Evolutionary conservation across 64 coral and sea anemone species (phyloP).

Genomic region (Pocillopora verrucosa): DNA sequence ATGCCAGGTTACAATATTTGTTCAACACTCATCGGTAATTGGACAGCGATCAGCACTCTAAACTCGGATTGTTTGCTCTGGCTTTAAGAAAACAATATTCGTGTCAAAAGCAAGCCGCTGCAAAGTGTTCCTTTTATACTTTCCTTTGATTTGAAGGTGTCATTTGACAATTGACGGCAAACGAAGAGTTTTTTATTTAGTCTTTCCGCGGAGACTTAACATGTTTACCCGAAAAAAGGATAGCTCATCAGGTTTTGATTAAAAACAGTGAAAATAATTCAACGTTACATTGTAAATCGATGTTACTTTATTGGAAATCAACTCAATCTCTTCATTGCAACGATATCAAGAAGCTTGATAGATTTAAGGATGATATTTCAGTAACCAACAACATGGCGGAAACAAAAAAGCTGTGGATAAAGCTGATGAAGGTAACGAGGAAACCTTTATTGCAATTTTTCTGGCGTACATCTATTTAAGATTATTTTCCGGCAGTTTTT

Average conservation of each 20-base stretch:
- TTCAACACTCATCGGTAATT: not conserved
- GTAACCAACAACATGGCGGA: not conserved
- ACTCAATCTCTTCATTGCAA: not conserved
- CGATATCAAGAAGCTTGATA: not conserved
- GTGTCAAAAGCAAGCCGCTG: not conserved
- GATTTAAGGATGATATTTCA: not conserved
- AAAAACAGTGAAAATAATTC: not conserved
- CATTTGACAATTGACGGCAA: slow-evolving; percentile 13
- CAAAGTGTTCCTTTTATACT: not conserved
- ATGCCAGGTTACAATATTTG: not conserved
- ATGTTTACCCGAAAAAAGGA: not conserved
- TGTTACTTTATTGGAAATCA: not conserved
- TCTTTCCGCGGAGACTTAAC: not conserved
- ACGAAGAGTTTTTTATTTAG: not conserved
- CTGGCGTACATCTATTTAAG: not conserved
- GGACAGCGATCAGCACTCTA: not conserved
- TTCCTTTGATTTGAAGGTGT: not conserved
- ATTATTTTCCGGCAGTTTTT: not conserved
- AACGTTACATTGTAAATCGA: not conserved
- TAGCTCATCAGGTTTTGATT: not conserved
- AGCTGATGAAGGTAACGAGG: not conserved
- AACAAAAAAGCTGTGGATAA: not conserved
- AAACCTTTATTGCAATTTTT: not conserved
- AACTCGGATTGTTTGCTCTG: not conserved
- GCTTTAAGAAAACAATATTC: not conserved